Conservation (phyloP, 2,888 invertebrate species). For the Archips crataeganus region DNA sequence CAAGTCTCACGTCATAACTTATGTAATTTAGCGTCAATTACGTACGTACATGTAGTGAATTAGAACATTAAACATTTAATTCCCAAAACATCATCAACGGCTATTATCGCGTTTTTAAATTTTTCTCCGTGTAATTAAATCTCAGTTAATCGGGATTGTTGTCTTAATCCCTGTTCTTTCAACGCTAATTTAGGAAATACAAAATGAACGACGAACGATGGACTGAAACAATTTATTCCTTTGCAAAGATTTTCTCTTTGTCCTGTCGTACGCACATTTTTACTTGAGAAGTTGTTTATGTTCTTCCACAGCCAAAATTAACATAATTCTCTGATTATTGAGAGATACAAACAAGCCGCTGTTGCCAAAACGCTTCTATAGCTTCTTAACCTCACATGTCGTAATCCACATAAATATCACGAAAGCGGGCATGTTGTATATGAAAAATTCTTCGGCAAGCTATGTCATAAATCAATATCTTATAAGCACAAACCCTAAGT, state of each 20-base stretch:
- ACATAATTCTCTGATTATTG: not conserved
- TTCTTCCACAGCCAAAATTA: not conserved
- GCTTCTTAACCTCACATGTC: slow-evolving; percentile 7
- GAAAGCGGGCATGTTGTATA: slow-evolving; percentile 31
- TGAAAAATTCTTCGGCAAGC: slow-evolving; percentile 38
- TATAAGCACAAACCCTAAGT: slow-evolving; percentile 63
- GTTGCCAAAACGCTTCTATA: slow-evolving; percentile 3
- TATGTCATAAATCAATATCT: slow-evolving; percentile 70
- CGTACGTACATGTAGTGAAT: not conserved
- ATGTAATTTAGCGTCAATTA: too few species aligned
- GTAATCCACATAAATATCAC: slow-evolving; percentile 38
- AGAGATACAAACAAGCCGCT: not conserved
- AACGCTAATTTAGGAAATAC: slow-evolving; percentile 1
- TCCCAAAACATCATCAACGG: not conserved
- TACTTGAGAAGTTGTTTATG: slow-evolving; percentile 1
- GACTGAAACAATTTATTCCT: not conserved
- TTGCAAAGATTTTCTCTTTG: not conserved
- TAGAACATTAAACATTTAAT: not conserved
- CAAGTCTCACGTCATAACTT: too few species aligned
- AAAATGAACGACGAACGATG: slow-evolving; percentile 6
- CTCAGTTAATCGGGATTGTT: slow-evolving; percentile 22
- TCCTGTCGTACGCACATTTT: not conserved
- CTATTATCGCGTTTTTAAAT: not conserved
- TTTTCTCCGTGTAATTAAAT: not conserved
- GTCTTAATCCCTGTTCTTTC: slow-evolving; percentile 27